A percentile compares a stretch with the other conserved stretches of the same genome.
phyloP scores from a whole-genome alignment of 2,113 vertebrate genomes.

The Baryphthengus martii region DNA sequence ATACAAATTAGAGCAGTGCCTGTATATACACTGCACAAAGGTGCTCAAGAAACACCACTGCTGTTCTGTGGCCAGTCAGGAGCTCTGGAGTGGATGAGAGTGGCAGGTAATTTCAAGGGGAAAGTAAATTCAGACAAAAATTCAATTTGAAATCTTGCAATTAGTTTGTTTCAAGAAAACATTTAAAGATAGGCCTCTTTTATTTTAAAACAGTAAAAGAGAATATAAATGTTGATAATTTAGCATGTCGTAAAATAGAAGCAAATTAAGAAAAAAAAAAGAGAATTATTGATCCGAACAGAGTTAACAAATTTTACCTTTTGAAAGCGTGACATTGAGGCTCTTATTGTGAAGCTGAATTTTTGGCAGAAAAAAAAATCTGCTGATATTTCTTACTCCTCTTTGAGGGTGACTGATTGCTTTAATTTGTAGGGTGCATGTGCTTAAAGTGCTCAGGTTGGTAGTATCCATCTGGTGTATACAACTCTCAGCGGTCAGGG shows the following conservation, averaged over 20 bases:
- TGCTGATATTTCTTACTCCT: neutral
- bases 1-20: neutral
- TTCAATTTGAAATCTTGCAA: neutral
- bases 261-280: neutral
- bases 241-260: neutral
- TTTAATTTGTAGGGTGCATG: slow-evolving; percentile 56
- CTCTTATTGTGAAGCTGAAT: neutral
- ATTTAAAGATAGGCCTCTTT: neutral
- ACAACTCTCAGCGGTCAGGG: slow-evolving; percentile 53
- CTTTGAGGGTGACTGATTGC: slow-evolving; percentile 43
- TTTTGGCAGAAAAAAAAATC: neutral
- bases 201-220: neutral
- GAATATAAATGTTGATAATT: neutral
- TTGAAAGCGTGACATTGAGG: neutral
- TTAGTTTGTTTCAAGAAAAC: neutral
- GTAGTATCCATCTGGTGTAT: slow-evolving; percentile 53
- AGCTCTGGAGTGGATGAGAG: neutral
- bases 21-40: neutral
- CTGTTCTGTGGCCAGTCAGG: neutral
- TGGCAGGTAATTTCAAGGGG: neutral
- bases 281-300: neutral
- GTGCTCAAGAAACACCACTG: neutral
- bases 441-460: slow-evolving; percentile 22
- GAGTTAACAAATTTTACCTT: neutral
- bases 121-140: neutral